These are phyloP conservation scores for Dipodomys merriami DNA, from an alignment of 2,113 vertebrate species.

Conservation along the genomic window DNA sequence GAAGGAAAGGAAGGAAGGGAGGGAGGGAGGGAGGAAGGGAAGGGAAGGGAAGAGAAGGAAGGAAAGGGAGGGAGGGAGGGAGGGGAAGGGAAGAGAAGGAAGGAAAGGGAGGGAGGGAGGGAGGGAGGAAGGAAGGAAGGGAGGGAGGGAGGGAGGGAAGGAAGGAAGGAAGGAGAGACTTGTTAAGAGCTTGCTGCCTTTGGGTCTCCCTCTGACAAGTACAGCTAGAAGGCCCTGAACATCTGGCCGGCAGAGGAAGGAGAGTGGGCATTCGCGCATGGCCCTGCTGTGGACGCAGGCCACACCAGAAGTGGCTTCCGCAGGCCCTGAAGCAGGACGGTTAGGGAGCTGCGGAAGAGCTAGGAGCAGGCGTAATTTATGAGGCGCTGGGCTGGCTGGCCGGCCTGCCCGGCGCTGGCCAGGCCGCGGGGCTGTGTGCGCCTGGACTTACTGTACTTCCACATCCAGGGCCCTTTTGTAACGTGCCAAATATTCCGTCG, in stretches of 20 bases:
- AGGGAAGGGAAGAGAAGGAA: too few relatives aligned
- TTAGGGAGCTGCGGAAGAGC: constrained; percentile 55
- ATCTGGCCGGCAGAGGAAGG: background rate
- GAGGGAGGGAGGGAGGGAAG: too few relatives aligned
- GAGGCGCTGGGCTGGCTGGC: constrained; percentile 72
- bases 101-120: rapidly evolving
- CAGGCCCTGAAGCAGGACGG: constrained; percentile 68
- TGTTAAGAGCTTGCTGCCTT: too few relatives aligned
- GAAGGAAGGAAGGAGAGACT: too few relatives aligned
- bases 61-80: too few relatives aligned
- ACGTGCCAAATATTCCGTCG: constrained; percentile 74
- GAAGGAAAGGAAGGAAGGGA: too few relatives aligned
- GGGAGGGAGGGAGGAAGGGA: too few relatives aligned
- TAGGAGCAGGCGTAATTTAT: constrained; percentile 67
- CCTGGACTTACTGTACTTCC: constrained; percentile 75
- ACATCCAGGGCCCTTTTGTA: constrained; percentile 79
- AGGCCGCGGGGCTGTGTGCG: background rate
- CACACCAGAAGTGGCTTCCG: constrained; percentile 58
- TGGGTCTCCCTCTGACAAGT: background rate
- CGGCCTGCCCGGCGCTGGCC: constrained; percentile 70
- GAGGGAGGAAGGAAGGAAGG: too few relatives aligned
- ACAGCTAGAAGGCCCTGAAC: background rate
- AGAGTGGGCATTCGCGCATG: background rate
- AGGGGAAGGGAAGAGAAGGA: too few relatives aligned
- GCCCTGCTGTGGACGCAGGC: constrained; percentile 24